A percentile compares a stretch with the other conserved stretches of the same genome.
phyloP scores from a whole-genome alignment of 1,140 invertebrate genomes.

The Campoletis sonorensis region DNA sequence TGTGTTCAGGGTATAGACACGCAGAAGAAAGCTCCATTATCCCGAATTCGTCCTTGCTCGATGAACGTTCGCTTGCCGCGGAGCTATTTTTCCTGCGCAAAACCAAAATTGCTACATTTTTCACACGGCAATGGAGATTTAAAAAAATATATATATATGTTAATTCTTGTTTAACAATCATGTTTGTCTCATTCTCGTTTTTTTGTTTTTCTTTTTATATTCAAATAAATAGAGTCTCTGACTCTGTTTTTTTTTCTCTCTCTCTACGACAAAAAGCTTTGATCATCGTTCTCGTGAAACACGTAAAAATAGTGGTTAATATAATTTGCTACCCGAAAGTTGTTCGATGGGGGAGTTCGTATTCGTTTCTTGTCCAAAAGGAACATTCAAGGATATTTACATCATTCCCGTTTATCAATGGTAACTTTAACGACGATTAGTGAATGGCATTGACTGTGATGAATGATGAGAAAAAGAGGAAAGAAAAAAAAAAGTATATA shows the following conservation, averaged over 20 bases:
- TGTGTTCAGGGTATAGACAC: conserved; percentile 37
- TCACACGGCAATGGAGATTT: conserved; percentile 54
- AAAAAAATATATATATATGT: conserved; percentile 7
- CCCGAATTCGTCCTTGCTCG: conserved; percentile 61
- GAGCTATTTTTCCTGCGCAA: conserved; percentile 68
- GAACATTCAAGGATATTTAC: no score
- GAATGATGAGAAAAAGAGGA: neutral
- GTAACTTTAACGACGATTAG: conserved; percentile 14
- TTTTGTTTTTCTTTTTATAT: conserved; percentile 56
- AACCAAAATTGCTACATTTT: conserved; percentile 65
- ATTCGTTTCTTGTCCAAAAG: conserved; percentile 7
- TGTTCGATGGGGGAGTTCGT: conserved; percentile 55
- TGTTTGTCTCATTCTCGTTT: conserved; percentile 39
- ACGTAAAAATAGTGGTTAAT: no score
- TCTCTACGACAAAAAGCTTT: neutral
- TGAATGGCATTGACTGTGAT: neutral
- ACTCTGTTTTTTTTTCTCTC: conserved; percentile 20
- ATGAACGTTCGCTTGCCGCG: conserved; percentile 59
- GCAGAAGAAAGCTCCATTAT: conserved; percentile 55
- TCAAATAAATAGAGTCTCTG: conserved; percentile 59
- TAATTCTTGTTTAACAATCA: no score
- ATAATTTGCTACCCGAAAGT: conserved; percentile 63
- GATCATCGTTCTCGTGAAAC: no score
- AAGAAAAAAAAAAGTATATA: neutral
- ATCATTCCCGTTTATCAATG: conserved; percentile 9